A percentile compares a stretch with the other conserved stretches of the same genome.
Evolutionary conservation across 2,888 invertebrate genomes (phyloP).

Genomic region (Macrophya alboannulata): DNA sequence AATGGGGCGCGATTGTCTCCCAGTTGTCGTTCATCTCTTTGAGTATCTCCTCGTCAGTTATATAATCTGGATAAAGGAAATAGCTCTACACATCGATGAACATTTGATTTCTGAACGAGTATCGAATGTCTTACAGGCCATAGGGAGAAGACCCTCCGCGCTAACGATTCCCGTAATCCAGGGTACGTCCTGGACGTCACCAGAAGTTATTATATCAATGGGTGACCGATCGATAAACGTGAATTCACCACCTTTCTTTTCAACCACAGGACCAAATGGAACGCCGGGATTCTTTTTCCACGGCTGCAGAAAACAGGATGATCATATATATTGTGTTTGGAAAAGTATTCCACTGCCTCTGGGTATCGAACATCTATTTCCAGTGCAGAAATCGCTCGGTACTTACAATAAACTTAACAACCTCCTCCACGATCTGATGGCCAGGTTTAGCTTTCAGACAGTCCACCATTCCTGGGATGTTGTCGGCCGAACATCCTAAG

Average conservation of each 20-base stretch:
- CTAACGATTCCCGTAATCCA: constrained; percentile 86
- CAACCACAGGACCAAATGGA: constrained; percentile 88
- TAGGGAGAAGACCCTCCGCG: constrained; percentile 89
- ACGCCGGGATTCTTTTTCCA: constrained; percentile 87
- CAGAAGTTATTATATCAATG: constrained; percentile 83
- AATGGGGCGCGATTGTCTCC: constrained; percentile 12
- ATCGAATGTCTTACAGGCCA: constrained; percentile 81
- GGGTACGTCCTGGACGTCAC: constrained; percentile 85
- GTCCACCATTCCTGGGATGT: constrained; percentile 81
- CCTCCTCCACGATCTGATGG: constrained; percentile 82
- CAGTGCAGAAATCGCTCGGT: not conserved
- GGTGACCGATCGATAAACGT: constrained; percentile 82
- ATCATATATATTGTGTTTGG: not conserved
- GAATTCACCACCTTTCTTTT: constrained; percentile 78
- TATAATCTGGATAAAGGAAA: not conserved
- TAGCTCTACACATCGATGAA: no score
- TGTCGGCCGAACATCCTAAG: constrained; percentile 83
- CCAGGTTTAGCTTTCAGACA: constrained; percentile 84
- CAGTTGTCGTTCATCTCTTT: constrained; percentile 23
- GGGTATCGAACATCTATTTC: no score
- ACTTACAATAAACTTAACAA: constrained; percentile 82
- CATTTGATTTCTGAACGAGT: not conserved
- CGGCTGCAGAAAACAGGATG: constrained; percentile 76
- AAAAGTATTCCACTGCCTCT: not conserved
- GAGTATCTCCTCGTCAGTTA: not conserved